Conservation (phyloP, 2,888 invertebrate genomes). For the Polydesmus complanatus region DNA sequence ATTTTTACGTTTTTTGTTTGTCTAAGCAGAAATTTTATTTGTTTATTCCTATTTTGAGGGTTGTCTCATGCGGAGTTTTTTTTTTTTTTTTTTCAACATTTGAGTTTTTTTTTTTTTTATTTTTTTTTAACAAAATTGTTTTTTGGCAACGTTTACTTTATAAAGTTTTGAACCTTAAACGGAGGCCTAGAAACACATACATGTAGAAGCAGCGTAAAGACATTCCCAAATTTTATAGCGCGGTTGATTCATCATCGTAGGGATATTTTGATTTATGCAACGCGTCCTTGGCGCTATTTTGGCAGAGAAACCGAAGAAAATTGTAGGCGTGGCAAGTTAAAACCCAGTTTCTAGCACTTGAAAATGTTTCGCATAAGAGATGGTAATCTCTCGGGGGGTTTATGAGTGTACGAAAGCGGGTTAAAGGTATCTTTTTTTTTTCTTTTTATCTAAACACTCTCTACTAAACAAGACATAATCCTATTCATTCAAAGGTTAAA, state of each 20-base stretch:
- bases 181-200: too few species aligned
- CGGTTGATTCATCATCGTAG: not conserved
- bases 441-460: too few species aligned
- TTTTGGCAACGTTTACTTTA: too few species aligned
- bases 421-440: too few species aligned
- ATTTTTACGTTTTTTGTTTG: not conserved
- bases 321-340: not conserved
- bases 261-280: not conserved
- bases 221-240: not conserved
- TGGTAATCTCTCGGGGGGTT: too few species aligned
- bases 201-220: not conserved
- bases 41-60: not conserved
- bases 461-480: too few species aligned
- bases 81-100: not conserved
- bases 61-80: not conserved
- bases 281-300: not conserved
- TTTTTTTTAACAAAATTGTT: too few species aligned
- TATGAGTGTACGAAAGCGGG: too few species aligned
- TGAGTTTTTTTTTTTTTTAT: not conserved
- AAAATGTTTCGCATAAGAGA: too few species aligned
- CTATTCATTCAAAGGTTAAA: too few species aligned
- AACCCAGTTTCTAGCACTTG: too few species aligned
- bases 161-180: too few species aligned
- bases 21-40: not conserved
- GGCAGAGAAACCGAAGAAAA: not conserved